Base-by-base conservation (phyloP, 2,888 invertebrate genomes). In the Penaeus monodon region DNA sequence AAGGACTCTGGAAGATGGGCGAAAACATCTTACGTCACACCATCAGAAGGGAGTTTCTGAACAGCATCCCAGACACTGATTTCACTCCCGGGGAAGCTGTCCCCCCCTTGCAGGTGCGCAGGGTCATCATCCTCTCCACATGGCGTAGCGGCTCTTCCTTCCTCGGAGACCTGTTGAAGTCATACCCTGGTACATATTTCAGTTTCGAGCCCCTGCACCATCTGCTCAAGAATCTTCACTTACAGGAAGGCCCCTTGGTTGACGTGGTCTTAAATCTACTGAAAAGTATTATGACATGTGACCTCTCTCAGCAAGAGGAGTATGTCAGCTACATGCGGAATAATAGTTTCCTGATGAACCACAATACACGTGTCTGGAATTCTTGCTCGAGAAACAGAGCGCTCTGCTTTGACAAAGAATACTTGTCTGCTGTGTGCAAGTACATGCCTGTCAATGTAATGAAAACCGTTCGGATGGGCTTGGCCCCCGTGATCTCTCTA, bases 111-210 rank as follows among this genome's bases (percentile, higher is more conserved):
- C 74, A 81, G 27, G 84, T 84, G 4, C 81, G 88, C 33, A 77
- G 88, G 29, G 88, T 88, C 17, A 44, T 89, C 7, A 80, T 89
- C 29, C 66, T 89, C 6, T 88, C 86, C 49, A 89, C 89, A n/a
- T 89, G 89, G 89, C 85, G 89, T 3, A 89, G 89, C 63, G 89
- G 89, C 24, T 89, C 89, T 10, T 83, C 85, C 22, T 89, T 88
- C 33, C 84, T 89, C 33, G 89, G 89, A 22, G 89, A 89, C 81
- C 74, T 89, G 27, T 49, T 89, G 17, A 80, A 77, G 20, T 79
- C 89, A 20, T 89, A 89, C 73, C 89, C 89, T 12, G 89, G 88
- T 20, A 74, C 89, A 10, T 89, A 77, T 84, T 89, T 85, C 79
- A 89, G 89, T 76, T 89, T 88, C 44, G 89, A 89, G 57, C 89